Percentiles rank a stretch among this genome's conserved stretches.
Evolutionary conservation across 2,113 vertebrate genomes (phyloP).

Genomic region (Gorsachius goisagi): DNA sequence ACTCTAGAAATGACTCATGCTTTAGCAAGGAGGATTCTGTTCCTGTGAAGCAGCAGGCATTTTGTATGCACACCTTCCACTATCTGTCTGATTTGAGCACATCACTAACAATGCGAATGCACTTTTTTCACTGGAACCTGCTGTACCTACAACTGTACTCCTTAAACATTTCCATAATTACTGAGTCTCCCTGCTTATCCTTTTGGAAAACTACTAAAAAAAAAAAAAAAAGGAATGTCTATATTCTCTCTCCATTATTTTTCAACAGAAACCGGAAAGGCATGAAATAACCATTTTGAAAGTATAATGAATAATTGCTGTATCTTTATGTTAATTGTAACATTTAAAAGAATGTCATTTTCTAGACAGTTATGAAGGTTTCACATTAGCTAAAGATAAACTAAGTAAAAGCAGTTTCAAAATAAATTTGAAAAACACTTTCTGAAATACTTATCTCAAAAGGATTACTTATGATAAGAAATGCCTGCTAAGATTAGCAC

Average conservation of each 20-base stretch:
- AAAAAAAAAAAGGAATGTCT: neutral
- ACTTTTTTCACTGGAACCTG: neutral
- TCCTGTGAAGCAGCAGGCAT: neutral
- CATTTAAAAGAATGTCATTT: neutral
- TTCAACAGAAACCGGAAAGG: neutral
- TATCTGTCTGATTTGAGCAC: neutral
- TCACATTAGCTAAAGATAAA: neutral
- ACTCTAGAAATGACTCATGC: neutral
- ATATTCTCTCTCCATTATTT: neutral
- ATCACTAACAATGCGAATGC: neutral
- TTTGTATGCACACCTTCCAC: neutral
- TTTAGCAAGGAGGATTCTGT: neutral
- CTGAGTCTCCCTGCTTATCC: neutral
- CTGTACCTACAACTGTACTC: neutral
- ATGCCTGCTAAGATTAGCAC: neutral
- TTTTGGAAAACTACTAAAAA: neutral
- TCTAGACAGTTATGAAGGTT: neutral
- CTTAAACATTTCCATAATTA: neutral
- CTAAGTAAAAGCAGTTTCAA: neutral
- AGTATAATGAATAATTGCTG: neutral
- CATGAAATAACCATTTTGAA: neutral
- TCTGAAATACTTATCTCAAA: neutral
- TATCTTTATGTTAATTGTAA: neutral
- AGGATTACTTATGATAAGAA: neutral
- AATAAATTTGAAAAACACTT: neutral